Conservation (phyloP, 2,888 invertebrate genomes). For the Sisyra nigra region DNA sequence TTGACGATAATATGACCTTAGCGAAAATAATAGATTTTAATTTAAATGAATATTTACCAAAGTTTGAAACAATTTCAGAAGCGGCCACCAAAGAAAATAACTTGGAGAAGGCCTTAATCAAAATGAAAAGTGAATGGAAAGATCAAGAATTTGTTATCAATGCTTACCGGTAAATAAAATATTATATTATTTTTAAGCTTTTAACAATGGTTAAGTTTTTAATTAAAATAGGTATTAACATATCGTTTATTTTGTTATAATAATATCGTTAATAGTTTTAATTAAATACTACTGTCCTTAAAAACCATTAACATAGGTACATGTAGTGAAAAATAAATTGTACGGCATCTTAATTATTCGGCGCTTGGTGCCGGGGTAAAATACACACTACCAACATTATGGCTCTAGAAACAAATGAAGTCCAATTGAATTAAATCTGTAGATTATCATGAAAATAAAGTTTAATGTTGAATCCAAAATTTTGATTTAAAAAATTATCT, state of each 20-base stretch:
- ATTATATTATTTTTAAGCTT: background rate
- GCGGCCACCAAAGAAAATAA: constrained; percentile 93
- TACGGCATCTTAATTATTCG: too few species aligned
- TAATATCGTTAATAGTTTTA: too few species aligned
- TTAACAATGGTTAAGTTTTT: background rate
- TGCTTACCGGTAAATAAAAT: constrained; percentile 41
- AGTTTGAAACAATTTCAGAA: constrained; percentile 85
- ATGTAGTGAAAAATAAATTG: too few species aligned
- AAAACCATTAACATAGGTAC: too few species aligned
- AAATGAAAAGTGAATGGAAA: constrained; percentile 87
- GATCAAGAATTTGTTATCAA: constrained; percentile 59
- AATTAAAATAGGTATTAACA: background rate
- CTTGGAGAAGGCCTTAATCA: constrained; percentile 71
- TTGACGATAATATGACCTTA: constrained; percentile 67
- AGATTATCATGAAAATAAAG: too few species aligned
- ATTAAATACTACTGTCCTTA: too few species aligned
- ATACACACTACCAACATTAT: too few species aligned
- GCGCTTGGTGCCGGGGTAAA: too few species aligned
- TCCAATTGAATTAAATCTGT: too few species aligned
- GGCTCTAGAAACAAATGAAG: too few species aligned
- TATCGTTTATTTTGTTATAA: background rate
- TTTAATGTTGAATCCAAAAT: too few species aligned
- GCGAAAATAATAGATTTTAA: constrained; percentile 82
- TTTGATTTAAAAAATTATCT: too few species aligned
- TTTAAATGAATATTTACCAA: constrained; percentile 70